These are phyloP conservation scores for Osmerus eperlanus DNA, from an alignment of 2,113 vertebrate genomes.

Conservation along the genomic window DNA sequence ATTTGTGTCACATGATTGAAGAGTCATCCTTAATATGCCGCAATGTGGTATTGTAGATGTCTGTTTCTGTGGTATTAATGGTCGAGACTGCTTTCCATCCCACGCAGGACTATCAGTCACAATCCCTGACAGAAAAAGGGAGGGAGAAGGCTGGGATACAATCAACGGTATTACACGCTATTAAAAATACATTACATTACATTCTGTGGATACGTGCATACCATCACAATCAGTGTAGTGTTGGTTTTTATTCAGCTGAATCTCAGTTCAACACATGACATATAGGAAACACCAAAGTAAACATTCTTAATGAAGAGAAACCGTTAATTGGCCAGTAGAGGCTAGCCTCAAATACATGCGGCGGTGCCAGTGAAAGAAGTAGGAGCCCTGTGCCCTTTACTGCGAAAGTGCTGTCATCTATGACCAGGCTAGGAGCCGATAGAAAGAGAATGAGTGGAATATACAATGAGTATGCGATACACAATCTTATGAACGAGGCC, in stretches of 20 bases:
- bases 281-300: conserved; percentile 72
- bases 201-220: no score
- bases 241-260: conserved; percentile 64
- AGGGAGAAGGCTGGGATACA: conserved; percentile 28
- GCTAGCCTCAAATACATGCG: conserved; percentile 60
- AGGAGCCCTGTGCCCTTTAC: conserved; percentile 46
- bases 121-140: conserved; percentile 14
- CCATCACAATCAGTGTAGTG: background rate
- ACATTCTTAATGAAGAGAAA: conserved; percentile 69
- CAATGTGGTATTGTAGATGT: no score
- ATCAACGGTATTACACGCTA: conserved; percentile 3
- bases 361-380: conserved; percentile 27
- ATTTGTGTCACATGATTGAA: no score
- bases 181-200: no score
- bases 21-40: no score
- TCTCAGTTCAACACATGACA: conserved; percentile 72
- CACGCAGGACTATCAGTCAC: background rate
- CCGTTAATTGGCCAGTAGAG: conserved; percentile 43
- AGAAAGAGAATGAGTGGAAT: conserved; percentile 62
- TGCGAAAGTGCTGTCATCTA: conserved; percentile 44
- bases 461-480: conserved; percentile 64
- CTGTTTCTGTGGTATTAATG: no score
- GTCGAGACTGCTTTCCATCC: no score
- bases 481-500: conserved; percentile 33
- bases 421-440: conserved; percentile 46